These are phyloP conservation scores for Astatoreochromis straeleni DNA, from an alignment of 2,113 vertebrate species.

Conservation along the genomic window DNA sequence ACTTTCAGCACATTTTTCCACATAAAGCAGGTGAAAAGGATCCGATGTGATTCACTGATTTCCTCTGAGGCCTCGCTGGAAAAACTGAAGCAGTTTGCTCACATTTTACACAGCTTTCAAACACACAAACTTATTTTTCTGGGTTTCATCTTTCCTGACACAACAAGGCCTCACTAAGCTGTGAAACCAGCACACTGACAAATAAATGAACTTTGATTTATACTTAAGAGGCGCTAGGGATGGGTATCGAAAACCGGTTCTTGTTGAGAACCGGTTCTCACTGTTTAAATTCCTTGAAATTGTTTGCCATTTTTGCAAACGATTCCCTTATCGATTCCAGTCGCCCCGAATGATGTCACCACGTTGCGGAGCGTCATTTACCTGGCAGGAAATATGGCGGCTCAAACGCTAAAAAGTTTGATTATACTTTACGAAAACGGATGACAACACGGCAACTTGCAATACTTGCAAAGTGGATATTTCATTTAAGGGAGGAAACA, in stretches of 20 bases:
- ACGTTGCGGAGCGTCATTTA: too few species aligned
- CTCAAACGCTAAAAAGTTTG: too few species aligned
- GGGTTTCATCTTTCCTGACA: not conserved
- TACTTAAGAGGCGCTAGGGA: not conserved
- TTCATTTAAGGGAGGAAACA: too few species aligned
- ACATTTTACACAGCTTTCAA: not conserved
- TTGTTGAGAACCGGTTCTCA: too few species aligned
- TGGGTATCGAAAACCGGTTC: too few species aligned
- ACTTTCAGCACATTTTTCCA: not conserved
- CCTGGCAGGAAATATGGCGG: too few species aligned
- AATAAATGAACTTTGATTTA: not conserved
- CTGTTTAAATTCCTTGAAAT: too few species aligned
- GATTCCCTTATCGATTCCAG: too few species aligned
- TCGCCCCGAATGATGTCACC: too few species aligned
- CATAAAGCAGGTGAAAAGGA: not conserved
- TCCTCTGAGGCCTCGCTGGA: not conserved
- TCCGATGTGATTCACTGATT: not conserved
- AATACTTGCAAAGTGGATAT: too few species aligned
- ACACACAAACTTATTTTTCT: not conserved
- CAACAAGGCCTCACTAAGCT: not conserved
- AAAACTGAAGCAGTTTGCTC: not conserved
- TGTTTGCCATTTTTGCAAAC: too few species aligned
- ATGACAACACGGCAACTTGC: too few species aligned
- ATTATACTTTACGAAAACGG: accelerated
- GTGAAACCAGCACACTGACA: not conserved